A percentile compares a stretch with the other conserved stretches of the same genome.
These are phyloP conservation scores for Epinephelus fuscoguttatus DNA, from an alignment of 2,113 vertebrate species.

Conservation along the genomic window DNA sequence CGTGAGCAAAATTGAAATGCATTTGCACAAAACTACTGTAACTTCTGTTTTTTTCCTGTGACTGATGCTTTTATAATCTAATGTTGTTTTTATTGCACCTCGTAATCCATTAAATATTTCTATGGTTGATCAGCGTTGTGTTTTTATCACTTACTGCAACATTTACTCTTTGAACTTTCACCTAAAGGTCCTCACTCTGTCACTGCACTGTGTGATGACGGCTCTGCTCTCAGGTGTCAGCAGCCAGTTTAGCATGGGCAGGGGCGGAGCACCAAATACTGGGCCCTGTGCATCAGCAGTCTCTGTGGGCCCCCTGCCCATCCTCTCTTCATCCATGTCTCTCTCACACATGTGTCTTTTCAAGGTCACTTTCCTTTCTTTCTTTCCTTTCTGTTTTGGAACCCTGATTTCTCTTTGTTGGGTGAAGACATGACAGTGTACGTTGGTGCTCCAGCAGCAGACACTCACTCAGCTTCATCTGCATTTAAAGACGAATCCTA, in stretches of 20 bases:
- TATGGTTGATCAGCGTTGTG: constrained; percentile 48
- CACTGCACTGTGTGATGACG: not conserved
- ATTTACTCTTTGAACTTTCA: not conserved
- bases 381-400: too few relatives aligned
- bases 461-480: too few relatives aligned
- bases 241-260: constrained; percentile 10
- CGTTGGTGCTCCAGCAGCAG: too few relatives aligned
- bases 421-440: too few relatives aligned
- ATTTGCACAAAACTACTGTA: constrained; percentile 95
- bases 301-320: too few relatives aligned
- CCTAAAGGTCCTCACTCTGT: not conserved
- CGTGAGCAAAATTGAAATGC: constrained; percentile 72
- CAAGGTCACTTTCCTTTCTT: too few relatives aligned
- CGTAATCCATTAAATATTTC: constrained; percentile 89
- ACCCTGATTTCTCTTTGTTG: too few relatives aligned
- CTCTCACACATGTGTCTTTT: too few relatives aligned
- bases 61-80: constrained; percentile 94
- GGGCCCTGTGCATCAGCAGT: too few relatives aligned
- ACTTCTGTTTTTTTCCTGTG: constrained; percentile 94
- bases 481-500: too few relatives aligned
- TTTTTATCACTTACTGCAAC: not conserved
- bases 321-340: too few relatives aligned
- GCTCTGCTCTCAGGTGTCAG: constrained; percentile 7
- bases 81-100: constrained; percentile 93
- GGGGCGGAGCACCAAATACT: too few relatives aligned